Base-by-base conservation (phyloP, 2,797 vertebrate genomes). In the Enteromius anoplus region DNA sequence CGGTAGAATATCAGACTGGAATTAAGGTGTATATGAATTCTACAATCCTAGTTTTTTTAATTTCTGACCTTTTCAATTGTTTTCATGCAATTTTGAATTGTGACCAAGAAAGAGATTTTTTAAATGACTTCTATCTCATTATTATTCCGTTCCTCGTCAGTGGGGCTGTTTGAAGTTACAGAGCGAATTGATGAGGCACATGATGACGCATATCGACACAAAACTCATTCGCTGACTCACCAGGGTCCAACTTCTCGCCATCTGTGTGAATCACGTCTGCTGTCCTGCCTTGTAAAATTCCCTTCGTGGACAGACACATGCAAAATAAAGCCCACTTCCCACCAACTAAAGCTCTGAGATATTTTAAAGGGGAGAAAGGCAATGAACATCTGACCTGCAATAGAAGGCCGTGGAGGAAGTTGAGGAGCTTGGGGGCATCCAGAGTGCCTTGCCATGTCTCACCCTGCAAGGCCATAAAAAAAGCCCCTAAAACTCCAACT, bases 321-420 rank as follows among this genome's bases (percentile, higher is more conserved):
- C 84, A 71, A 77, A 81, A 78, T 34, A 83, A 80, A 65, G 58
- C 40, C 55, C 3, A 21, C 42, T 78, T 78, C 66, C 40, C 65
- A 84, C 26, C 19, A 32, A 68, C 34, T 58, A 23, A 83, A 83
- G 75, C 66, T 64, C 15, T 5, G 10, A 78, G 51, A 53, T 77
- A 62, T 71, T 45, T 68, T 47, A 62, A 40, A 29, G 73, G 15
- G 87, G 87, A 81, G 73, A 87, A 91, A 93, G 93, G 93, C 92
- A 94, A 91, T 95, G 94, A 94, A 95, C 94, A 94, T 95, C 94
- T 95, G 94, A 95, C 94, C 94, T 91, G 91, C 93, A 90, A 89
- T 91, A 92, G 90, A 93, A 91, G 82, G 91, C 88, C 81, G 89
- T 85, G 87, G 90, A 91, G 93, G 92, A 94, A 93, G 90, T 92